Base-by-base conservation (phyloP, 2,888 invertebrate genomes). In the Hirtodrosophila duncani region DNA sequence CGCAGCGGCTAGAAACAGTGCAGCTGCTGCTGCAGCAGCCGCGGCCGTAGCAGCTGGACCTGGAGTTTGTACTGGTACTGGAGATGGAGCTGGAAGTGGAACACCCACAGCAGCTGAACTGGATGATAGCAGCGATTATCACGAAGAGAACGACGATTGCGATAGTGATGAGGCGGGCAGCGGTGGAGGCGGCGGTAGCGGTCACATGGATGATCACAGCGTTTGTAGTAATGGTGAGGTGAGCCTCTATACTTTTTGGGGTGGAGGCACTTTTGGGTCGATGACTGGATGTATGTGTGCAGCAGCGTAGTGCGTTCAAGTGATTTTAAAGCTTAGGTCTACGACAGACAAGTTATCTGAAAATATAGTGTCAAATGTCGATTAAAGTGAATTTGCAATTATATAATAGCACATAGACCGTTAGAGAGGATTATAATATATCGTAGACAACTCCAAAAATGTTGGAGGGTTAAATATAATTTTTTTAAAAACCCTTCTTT, bases 141-240 rank as follows among this genome's bases (percentile, higher is more conserved):
- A 84, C 48, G 84, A 84, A 78, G 84, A 84, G 50, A 79, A 84
- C 34, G 84, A 84, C 44, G 84, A 84, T 46, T 84, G 85, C 58
- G 85, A 85, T 59, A 85, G 85, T 60, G 85, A 75, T 7, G 75
- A 83, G 63, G 81, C 70, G 31, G 84, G 81, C 59, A 78, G 84
- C 61, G 74, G 69, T 9, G 74, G 70, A 44, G 67, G 77, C 38
- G 77, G 78, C 44, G 72, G 75, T 57, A 75, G 67, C n/a, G 68
- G 68, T 3, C 80, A 83, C 50, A 63, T 81, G 83, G 84, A 84
- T 49, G 84, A 84, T 63, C 83, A 84, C 85, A 84, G 84, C 83
- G 84, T 85, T 85, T 84, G 85, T 84, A 84, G 84, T 80, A 85
- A 84, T 84, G 84, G 84, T 85, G 84, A 84, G 84, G 84, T 84